Percentiles rank a stretch among this genome's conserved stretches.
Evolutionary conservation across 2,888 invertebrate species (phyloP).

Genomic region (Gerosis bhagava): DNA sequence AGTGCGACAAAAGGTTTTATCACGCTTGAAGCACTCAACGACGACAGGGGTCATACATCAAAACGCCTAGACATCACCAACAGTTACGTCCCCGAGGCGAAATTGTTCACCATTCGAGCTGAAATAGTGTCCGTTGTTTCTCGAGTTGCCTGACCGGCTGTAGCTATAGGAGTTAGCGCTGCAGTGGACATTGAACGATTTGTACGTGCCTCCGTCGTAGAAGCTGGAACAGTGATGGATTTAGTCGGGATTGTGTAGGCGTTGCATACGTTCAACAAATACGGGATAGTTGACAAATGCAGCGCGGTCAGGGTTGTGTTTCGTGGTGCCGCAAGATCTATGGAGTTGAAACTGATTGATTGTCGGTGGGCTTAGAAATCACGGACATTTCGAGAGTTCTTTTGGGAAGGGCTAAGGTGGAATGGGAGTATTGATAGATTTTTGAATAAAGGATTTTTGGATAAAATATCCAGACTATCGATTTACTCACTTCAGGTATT

Average conservation of each 20-base stretch:
- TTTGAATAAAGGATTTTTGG: too few relatives aligned
- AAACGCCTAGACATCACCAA: conserved; percentile 31
- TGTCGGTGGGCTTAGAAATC: too few relatives aligned
- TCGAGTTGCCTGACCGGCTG: neutral
- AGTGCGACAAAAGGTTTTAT: too few relatives aligned
- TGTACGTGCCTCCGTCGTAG: neutral
- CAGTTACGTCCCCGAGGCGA: conserved; percentile 7
- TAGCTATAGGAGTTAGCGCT: conserved; percentile 3
- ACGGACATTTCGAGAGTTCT: too few relatives aligned
- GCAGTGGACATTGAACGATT: conserved; percentile 12
- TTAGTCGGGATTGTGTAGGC: conserved; percentile 21
- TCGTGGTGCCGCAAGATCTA: conserved; percentile 3
- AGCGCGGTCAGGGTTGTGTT: conserved; percentile 25
- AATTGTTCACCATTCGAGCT: conserved; percentile 8
- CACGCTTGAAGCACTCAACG: neutral
- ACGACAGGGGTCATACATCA: conserved; percentile 27
- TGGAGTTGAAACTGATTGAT: conserved; percentile 11
- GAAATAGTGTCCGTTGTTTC: conserved; percentile 14
- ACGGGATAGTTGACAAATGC: conserved; percentile 34
- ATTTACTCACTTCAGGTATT: too few relatives aligned
- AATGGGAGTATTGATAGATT: too few relatives aligned
- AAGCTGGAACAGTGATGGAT: conserved; percentile 16
- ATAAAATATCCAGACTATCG: too few relatives aligned
- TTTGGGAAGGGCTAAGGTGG: too few relatives aligned
- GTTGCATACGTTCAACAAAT: conserved; percentile 32